Evolutionary conservation across 37 sponge, comb jelly and placozoan genomes (phyloP).

Genomic region (Spongia lamella): DNA sequence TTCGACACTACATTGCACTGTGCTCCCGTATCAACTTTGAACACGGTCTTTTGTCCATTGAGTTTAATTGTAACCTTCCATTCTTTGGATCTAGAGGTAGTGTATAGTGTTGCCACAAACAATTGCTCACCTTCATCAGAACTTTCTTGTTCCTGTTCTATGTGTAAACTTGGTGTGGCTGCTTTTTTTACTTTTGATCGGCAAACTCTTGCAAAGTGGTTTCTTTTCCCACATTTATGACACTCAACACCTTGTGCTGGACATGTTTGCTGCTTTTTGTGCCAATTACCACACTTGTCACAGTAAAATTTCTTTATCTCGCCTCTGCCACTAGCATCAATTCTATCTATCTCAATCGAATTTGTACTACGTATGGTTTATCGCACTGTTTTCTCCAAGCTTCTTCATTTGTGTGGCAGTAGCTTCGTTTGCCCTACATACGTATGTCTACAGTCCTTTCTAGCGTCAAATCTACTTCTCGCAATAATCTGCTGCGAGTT

Average conservation of each 20-base stretch:
- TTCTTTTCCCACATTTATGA: constrained; percentile 29
- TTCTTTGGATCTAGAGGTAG: neutral
- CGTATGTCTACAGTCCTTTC: constrained; percentile 26
- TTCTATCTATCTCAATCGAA: too few relatives aligned
- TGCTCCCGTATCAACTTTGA: constrained; percentile 46
- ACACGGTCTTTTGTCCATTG: neutral
- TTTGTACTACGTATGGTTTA: too few relatives aligned
- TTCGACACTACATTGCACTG: constrained; percentile 45
- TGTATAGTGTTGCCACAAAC: too few relatives aligned
- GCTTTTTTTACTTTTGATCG: too few relatives aligned
- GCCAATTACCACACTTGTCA: too few relatives aligned
- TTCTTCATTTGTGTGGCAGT: constrained; percentile 28
- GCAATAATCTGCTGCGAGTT: constrained; percentile 11
- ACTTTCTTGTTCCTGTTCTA: too few relatives aligned
- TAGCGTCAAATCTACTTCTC: constrained; percentile 14
- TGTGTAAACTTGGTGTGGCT: too few relatives aligned
- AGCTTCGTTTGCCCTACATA: constrained; percentile 32
- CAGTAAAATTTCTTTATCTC: too few relatives aligned
- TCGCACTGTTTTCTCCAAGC: neutral
- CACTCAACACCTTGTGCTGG: constrained; percentile 35
- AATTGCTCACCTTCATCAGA: too few relatives aligned
- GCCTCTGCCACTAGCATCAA: too few relatives aligned
- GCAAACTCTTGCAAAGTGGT: constrained; percentile 38
- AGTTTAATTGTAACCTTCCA: neutral
- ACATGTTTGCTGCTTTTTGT: neutral